Conservation (phyloP, 2,113 vertebrate genomes). For the Corythoichthys intestinalis region DNA sequence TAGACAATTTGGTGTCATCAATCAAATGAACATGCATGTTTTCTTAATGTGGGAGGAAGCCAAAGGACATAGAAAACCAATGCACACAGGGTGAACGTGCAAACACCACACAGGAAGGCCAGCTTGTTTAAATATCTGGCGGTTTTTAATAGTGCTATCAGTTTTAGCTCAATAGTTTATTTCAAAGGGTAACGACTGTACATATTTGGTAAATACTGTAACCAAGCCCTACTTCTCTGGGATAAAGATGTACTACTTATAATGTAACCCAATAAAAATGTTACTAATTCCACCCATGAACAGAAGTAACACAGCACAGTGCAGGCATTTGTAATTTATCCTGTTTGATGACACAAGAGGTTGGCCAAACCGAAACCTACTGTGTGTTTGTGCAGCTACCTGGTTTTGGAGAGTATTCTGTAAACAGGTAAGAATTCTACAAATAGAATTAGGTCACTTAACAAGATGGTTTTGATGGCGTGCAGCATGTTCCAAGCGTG, state of each 20-base stretch:
- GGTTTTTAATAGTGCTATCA: background rate
- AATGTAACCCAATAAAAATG: background rate
- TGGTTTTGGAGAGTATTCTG: slow-evolving; percentile 58
- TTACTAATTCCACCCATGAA: background rate
- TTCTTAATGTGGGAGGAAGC: background rate
- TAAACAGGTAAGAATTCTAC: slow-evolving; percentile 71
- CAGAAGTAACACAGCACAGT: slow-evolving; percentile 37
- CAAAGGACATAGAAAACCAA: background rate
- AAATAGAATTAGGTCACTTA: slow-evolving; percentile 70
- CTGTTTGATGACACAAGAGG: slow-evolving; percentile 55
- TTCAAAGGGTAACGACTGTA: background rate
- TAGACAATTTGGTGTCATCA: too few relatives aligned
- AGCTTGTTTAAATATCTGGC: background rate
- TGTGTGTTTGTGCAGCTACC: slow-evolving; percentile 63
- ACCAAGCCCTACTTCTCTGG: background rate
- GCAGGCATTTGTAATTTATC: slow-evolving; percentile 53
- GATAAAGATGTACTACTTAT: background rate
- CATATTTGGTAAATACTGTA: background rate
- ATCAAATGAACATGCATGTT: too few relatives aligned
- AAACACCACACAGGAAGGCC: background rate
- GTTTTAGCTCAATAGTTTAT: background rate
- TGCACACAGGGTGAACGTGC: background rate
- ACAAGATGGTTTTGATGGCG: slow-evolving; percentile 63
- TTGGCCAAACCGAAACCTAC: slow-evolving; percentile 49
- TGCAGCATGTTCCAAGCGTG: slow-evolving; percentile 49